Percentiles rank a stretch among this genome's conserved stretches.
phyloP scores from a whole-genome alignment of 2,888 invertebrate species.

The Ferdinandea cuprea region DNA sequence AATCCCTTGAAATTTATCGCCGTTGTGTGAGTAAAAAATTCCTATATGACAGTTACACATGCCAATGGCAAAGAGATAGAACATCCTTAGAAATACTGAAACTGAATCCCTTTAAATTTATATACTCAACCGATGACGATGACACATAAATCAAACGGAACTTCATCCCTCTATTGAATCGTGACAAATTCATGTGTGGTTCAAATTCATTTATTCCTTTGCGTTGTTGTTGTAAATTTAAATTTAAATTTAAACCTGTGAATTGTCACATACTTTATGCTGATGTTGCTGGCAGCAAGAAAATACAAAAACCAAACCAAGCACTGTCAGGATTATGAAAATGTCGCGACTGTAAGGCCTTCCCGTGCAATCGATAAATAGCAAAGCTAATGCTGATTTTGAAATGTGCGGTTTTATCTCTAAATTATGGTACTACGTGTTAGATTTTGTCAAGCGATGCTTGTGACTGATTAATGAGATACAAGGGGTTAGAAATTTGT shows the following conservation, averaged over 20 bases:
- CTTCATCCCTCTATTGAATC: constrained; percentile 32
- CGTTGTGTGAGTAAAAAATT: neutral
- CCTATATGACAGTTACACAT: neutral
- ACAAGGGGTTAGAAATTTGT: neutral
- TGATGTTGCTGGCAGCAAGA: constrained; percentile 10
- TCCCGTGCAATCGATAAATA: constrained; percentile 11
- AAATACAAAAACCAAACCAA: no score
- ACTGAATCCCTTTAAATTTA: constrained; percentile 24
- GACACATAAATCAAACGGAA: constrained; percentile 36
- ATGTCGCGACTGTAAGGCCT: neutral
- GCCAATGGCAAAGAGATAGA: neutral
- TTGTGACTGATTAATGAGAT: constrained; percentile 34
- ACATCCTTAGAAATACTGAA: constrained; percentile 14
- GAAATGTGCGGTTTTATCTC: constrained; percentile 40
- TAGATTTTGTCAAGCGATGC: constrained; percentile 3
- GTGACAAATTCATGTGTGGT: constrained; percentile 9
- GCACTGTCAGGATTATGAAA: constrained; percentile 34
- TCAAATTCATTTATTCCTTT: neutral
- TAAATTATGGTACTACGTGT: constrained; percentile 43
- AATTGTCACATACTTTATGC: constrained; percentile 48
- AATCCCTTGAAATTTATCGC: constrained; percentile 27
- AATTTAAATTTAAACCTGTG: constrained; percentile 47
- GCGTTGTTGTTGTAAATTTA: neutral
- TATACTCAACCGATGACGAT: neutral
- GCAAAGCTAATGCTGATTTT: constrained; percentile 7